Evolutionary conservation across 1,140 invertebrate species (phyloP).

Genomic region (Drosophila micromelanica): DNA sequence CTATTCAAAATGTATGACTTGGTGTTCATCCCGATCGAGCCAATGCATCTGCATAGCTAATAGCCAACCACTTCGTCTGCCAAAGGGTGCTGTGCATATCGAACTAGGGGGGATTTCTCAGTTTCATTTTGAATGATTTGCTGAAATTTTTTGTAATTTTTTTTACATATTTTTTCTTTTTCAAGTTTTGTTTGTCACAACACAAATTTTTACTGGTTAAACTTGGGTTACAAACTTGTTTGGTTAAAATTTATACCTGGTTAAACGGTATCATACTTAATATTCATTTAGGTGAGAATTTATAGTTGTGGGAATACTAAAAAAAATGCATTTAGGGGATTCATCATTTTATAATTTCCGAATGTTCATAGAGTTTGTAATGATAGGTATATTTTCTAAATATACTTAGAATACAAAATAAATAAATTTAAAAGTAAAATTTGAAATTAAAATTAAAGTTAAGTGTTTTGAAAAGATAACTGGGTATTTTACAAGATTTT

Average conservation of each 20-base stretch:
- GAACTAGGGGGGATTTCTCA: conserved; percentile 6
- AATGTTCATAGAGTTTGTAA: neutral
- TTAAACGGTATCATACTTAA: neutral
- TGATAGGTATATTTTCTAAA: too few species aligned
- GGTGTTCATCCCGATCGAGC: conserved; percentile 12
- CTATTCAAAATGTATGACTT: conserved; percentile 82
- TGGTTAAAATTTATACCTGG: neutral
- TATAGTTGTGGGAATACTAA: conserved; percentile 37
- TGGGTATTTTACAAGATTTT: too few species aligned
- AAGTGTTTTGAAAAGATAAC: too few species aligned
- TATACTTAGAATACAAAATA: too few species aligned
- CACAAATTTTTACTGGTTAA: conserved; percentile 60
- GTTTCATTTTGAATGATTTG: conserved; percentile 41
- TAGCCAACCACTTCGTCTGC: conserved; percentile 47
- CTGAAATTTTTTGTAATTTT: conserved; percentile 38
- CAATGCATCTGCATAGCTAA: conserved; percentile 73
- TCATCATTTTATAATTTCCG: too few species aligned
- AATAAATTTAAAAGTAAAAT: too few species aligned
- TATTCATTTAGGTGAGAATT: conserved; percentile 20
- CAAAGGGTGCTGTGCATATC: conserved; percentile 47
- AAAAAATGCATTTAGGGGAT: neutral
- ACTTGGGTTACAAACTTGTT: conserved; percentile 38
- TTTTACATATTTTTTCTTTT: conserved; percentile 31
- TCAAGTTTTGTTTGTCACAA: conserved; percentile 59
- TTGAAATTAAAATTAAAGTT: too few species aligned